Conservation (phyloP, 2,797 vertebrate species). For the Pogonophryne albipinna region DNA sequence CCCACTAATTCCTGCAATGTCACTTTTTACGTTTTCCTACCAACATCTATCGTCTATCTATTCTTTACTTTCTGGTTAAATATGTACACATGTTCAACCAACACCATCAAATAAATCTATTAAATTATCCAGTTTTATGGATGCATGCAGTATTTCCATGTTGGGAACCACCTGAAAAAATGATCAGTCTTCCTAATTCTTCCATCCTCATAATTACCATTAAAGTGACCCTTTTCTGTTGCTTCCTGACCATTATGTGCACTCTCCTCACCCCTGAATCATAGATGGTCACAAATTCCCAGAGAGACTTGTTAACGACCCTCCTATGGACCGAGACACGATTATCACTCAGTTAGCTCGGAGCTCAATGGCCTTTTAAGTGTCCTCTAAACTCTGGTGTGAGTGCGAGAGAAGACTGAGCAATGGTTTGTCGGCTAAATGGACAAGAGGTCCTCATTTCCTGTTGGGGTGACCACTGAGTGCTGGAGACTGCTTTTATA, state of each 20-base stretch:
- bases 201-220: not conserved
- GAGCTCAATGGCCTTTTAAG: constrained; percentile 52
- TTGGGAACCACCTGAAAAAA: not conserved
- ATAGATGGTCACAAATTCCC: constrained; percentile 52
- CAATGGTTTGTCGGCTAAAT: constrained; percentile 34
- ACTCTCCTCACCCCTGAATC: constrained; percentile 4
- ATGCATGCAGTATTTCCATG: not conserved
- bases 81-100: not conserved
- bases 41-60: not conserved
- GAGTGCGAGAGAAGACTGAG: constrained; percentile 31
- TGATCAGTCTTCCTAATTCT: not conserved
- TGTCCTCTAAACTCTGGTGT: constrained; percentile 24
- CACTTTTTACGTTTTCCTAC: not conserved
- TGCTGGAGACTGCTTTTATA: constrained; percentile 12
- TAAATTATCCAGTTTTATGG: not conserved
- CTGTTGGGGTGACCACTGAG: constrained; percentile 29
- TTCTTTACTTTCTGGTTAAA: not conserved
- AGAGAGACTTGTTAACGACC: constrained; percentile 57
- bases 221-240: constrained; percentile 4
- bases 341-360: constrained; percentile 59
- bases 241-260: constrained; percentile 32
- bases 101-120: not conserved
- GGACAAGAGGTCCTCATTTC: constrained; percentile 43
- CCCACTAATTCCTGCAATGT: not conserved
- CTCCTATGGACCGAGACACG: constrained; percentile 36